These are phyloP conservation scores for Jaculus jaculus DNA, from an alignment of 2,113 vertebrate species.

Conservation along the genomic window DNA sequence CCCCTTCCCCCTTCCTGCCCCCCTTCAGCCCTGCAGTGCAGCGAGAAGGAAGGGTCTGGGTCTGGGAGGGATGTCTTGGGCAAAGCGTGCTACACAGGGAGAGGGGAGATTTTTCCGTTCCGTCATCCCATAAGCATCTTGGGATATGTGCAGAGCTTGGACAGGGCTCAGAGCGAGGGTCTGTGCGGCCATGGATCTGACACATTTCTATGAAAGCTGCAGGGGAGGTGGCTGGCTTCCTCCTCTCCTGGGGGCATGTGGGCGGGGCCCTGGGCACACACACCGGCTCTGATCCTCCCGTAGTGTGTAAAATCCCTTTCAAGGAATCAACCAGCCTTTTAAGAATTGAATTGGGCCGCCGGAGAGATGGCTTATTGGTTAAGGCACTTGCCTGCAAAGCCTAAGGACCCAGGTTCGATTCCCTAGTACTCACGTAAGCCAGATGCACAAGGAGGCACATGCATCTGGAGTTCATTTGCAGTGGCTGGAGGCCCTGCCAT, in stretches of 20 bases:
- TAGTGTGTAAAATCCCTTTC: background rate
- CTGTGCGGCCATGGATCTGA: background rate
- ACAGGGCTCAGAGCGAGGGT: background rate
- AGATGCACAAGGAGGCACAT: too few relatives aligned
- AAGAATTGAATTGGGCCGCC: background rate
- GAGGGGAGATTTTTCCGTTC: background rate
- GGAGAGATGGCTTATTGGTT: too few relatives aligned
- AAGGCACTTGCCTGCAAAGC: too few relatives aligned
- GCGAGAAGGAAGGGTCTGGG: background rate
- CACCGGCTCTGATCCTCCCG: background rate
- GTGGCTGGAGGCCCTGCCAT: too few relatives aligned
- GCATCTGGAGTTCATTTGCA: too few relatives aligned
- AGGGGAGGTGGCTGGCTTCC: background rate
- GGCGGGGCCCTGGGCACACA: background rate
- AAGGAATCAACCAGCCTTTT: background rate
- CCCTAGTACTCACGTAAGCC: background rate
- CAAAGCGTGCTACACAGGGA: background rate
- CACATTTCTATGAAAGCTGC: too few relatives aligned
- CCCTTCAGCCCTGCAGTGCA: background rate
- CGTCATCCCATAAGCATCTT: background rate
- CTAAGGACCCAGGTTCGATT: background rate
- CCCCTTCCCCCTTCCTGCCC: background rate
- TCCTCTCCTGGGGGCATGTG: too few relatives aligned
- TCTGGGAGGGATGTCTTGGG: background rate
- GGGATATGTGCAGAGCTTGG: too few relatives aligned